Evolutionary conservation across 1,140 invertebrate species (phyloP).

Genomic region (Apis florea): DNA sequence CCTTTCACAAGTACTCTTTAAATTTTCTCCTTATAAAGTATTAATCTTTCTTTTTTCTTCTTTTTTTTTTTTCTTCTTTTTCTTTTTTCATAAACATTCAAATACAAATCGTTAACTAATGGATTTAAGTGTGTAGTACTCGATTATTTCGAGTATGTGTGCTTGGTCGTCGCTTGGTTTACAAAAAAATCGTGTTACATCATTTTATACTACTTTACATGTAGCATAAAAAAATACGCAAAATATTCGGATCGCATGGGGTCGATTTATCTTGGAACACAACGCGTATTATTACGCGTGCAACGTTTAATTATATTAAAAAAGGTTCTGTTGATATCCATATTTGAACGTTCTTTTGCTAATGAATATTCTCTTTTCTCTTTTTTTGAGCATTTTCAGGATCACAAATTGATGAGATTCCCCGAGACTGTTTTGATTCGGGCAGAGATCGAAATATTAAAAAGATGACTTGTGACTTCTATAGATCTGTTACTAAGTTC

Average conservation of each 20-base stretch:
- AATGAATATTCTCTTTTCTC: neutral
- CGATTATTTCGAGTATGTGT: slow-evolving; percentile 9
- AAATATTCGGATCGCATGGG: slow-evolving; percentile 21
- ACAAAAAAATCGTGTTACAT: neutral
- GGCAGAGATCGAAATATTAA: slow-evolving; percentile 17
- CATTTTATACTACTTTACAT: neutral
- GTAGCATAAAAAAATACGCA: slow-evolving; percentile 46
- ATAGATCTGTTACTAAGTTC: neutral
- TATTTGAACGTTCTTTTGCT: neutral
- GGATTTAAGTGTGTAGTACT: slow-evolving; percentile 1
- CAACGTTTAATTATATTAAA: neutral
- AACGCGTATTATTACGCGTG: neutral
- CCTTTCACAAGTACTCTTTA: neutral
- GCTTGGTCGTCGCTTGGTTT: slow-evolving; percentile 39
- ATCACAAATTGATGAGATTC: slow-evolving; percentile 32
- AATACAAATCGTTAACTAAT: slow-evolving; percentile 30
- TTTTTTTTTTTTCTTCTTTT: neutral
- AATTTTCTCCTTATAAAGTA: neutral
- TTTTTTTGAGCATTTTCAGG: slow-evolving; percentile 37
- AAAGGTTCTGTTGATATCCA: neutral
- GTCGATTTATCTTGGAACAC: neutral
- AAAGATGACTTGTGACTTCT: neutral
- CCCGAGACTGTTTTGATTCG: slow-evolving; percentile 6
- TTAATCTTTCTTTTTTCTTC: neutral
- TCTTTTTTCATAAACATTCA: neutral